These are phyloP conservation scores for Adineta ricciae DNA, from an alignment of 2,888 invertebrate species.

Conservation along the genomic window DNA sequence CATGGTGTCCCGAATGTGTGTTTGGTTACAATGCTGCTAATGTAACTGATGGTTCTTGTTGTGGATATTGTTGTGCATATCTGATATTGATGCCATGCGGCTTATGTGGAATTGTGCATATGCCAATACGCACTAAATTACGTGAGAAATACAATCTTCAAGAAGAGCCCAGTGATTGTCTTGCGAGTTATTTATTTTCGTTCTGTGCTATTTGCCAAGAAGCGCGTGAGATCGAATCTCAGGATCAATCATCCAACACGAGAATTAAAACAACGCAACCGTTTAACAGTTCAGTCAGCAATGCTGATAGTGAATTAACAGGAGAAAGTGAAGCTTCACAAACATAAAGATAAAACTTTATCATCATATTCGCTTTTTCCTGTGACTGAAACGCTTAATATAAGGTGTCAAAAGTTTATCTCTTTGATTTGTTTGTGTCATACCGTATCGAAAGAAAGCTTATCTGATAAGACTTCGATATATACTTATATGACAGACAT, in stretches of 20 bases:
- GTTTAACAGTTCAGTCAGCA: not conserved
- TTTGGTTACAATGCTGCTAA: no score
- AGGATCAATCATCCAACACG: not conserved
- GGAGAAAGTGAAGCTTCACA: not conserved
- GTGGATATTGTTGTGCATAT: no score
- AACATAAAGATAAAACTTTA: not conserved
- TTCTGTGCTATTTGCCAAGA: not conserved
- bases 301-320: not conserved
- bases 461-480: not conserved
- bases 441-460: not conserved
- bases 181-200: not conserved
- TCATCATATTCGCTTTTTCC: not conserved
- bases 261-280: no score
- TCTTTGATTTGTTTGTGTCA: not conserved
- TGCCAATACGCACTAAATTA: no score
- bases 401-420: not conserved
- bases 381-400: not conserved
- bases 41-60: no score
- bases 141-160: no score
- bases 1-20: no score
- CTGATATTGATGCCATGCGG: no score
- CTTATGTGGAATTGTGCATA: no score
- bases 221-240: not conserved
- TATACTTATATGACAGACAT: not conserved
- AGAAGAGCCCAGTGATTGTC: not conserved